A percentile compares a stretch with the other conserved stretches of the same genome.
phyloP scores from a whole-genome alignment of 2,797 vertebrate genomes.

The Syndactyla subalaris region DNA sequence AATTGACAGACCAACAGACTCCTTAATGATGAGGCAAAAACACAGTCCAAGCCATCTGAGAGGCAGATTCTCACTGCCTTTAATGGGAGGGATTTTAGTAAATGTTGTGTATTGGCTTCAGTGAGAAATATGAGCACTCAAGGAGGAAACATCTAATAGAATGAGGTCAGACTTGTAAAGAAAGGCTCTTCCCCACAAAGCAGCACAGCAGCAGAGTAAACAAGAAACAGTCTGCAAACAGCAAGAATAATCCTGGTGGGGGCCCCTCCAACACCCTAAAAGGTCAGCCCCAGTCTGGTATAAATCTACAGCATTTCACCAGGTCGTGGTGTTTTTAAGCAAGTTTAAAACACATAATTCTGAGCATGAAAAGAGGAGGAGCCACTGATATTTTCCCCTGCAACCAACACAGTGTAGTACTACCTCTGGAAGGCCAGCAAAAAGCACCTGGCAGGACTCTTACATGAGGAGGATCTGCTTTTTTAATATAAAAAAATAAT shows the following conservation, averaged over 20 bases:
- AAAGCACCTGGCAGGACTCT: not conserved
- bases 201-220: not conserved
- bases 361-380: not conserved
- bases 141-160: not conserved
- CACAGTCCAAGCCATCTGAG: not conserved
- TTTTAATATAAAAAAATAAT: not conserved
- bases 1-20: conserved; percentile 6
- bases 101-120: not conserved
- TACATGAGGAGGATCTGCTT: not conserved
- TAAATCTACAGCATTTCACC: not conserved
- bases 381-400: not conserved
- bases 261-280: not conserved
- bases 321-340: not conserved
- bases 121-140: not conserved
- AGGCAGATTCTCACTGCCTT: not conserved
- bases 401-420: not conserved
- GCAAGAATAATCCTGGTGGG: not conserved
- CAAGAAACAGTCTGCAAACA: not conserved
- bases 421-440: not conserved
- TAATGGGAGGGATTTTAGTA: not conserved
- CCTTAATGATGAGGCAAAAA: not conserved
- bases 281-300: not conserved
- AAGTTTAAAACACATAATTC: not conserved
- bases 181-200: not conserved
- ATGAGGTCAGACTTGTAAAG: conserved; percentile 48